Evolutionary conservation across 1,140 invertebrate species (phyloP).

Genomic region (Zaprionus ghesquierei): DNA sequence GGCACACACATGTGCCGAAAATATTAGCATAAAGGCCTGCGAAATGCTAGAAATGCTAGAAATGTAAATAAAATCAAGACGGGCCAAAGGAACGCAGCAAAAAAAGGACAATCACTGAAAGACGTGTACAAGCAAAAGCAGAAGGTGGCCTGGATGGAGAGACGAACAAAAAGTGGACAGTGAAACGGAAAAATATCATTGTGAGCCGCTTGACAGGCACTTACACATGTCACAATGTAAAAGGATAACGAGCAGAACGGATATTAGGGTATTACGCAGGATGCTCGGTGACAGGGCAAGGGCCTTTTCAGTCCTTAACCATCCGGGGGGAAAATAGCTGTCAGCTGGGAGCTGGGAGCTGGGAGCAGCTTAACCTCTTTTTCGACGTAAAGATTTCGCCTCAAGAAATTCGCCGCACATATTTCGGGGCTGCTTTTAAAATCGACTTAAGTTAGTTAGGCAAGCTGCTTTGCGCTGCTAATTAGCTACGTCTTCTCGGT

Average conservation of each 20-base stretch:
- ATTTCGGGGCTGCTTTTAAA: not conserved
- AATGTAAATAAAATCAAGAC: constrained; percentile 80
- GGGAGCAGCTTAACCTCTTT: constrained; percentile 32
- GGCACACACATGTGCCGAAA: constrained; percentile 31
- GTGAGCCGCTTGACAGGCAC: constrained; percentile 75
- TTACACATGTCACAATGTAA: constrained; percentile 78
- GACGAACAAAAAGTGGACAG: not conserved
- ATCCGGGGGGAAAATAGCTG: constrained; percentile 15
- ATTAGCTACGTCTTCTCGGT: constrained; percentile 20
- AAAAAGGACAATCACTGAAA: constrained; percentile 44
- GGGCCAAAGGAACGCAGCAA: constrained; percentile 34
- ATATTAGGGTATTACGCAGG: constrained; percentile 79
- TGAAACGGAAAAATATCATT: constrained; percentile 71
- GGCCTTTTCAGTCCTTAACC: not conserved
- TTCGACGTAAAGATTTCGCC: not conserved
- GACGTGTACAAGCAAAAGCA: constrained; percentile 31
- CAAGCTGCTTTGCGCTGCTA: too few relatives aligned
- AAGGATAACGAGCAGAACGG: constrained; percentile 74
- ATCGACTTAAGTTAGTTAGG: not conserved
- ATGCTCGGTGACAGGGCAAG: constrained; percentile 58
- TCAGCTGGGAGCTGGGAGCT: constrained; percentile 55
- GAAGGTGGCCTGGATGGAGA: constrained; percentile 43
- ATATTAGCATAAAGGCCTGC: constrained; percentile 68
- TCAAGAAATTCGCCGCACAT: constrained; percentile 39
- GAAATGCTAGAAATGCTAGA: constrained; percentile 63